Evolutionary conservation across 2,888 invertebrate species (phyloP), one percentile per base, ranked within the genome.

Genomic region (Epirrhoe tristata): DNA sequence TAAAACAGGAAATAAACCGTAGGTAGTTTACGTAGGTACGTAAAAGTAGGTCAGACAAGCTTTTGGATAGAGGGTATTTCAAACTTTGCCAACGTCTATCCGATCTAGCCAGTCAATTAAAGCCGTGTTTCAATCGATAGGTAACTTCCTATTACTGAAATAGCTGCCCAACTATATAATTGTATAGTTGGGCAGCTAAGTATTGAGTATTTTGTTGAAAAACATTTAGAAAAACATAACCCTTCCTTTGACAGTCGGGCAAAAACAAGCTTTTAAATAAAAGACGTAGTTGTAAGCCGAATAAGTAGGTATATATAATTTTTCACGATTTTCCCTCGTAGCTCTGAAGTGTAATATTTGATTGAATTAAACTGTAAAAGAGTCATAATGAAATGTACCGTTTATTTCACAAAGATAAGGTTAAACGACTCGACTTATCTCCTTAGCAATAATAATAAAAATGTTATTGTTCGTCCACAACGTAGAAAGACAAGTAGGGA

Each of bases 401-500:
- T 79, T 81, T 77, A 81, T 80, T 79, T 70, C 65, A 69, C 73
- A 74, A 77, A 77, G 71, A 76, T 74, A 75, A 72, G 73, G 74
- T 76, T 78, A 78, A 78, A 79, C 74, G 70, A 71, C 67, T 70
- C 66, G 77, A 80, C 77, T 85, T 84, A 86, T 85, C 82, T 79
- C 67, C 71, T 65, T 46, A 66, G 83, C 79, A 81, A 83, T 87
- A 83, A 84, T 84, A 84, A 81, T 87, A 86, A 87, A 88, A 83
- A 77, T 62, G 75, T 82, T 81, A 82, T 69, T 81, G 79, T 73
- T 67, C 68, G 70, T 77, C 79, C 79, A 67, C 72, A 80, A 79
- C 75, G 72, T 82, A 84, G 81, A 85, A 84, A 84, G 79, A 81
- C 78, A 81, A 84, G 80, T 72, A 81, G 71, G 73, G 74, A 74